Base-by-base conservation (phyloP, 2,888 invertebrate species). In the Orgyia antiqua region DNA sequence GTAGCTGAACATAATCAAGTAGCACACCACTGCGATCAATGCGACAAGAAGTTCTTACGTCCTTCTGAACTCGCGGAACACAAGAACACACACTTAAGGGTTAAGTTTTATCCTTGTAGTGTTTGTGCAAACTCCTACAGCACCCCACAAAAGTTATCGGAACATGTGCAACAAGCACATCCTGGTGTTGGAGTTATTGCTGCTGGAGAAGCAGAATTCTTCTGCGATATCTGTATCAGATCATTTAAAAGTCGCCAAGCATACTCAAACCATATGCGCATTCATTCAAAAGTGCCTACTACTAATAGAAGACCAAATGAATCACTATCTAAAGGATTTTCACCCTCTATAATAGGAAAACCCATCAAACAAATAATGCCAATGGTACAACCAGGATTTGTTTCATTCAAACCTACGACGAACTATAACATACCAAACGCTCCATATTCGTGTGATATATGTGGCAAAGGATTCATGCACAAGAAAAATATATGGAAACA, bases 21-120 rank as follows among this genome's bases (percentile, higher is more conserved):
- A 11, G 83, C 87, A 1, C 87, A 87, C 46, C 86, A 87, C 31
- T 91, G 91, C 37, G 87, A 88, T 8, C 89, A 91, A 27, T 92
- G 92, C 48, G 89, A 88, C 9, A 88, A 89, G 57, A 86, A 88
- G 29, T 91, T 91, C 64, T 64, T 87, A 27, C 86, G 89, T 3
- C 87, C 88, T 12, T 79, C 83, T 0, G 90, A 91, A 43, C 71
- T 91, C 2, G 88, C 88, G 0, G 90, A 91, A 51, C 92, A 92
- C 53, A 88, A 90, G 39, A 90, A 89, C 51, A 87, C 89, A 3
- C 92, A 92, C 60, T 74, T 91, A 41, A 88, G 91, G 47, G 87
- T 91, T 2, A 92, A 91, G 51, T 87, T 91, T 27, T 91, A 89
- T 42, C 88, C 89, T 1, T 89, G 90, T 45, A 88, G 83, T 11